These are phyloP conservation scores for Eupithecia inturbata DNA, from an alignment of 2,888 invertebrate genomes.

Conservation along the genomic window DNA sequence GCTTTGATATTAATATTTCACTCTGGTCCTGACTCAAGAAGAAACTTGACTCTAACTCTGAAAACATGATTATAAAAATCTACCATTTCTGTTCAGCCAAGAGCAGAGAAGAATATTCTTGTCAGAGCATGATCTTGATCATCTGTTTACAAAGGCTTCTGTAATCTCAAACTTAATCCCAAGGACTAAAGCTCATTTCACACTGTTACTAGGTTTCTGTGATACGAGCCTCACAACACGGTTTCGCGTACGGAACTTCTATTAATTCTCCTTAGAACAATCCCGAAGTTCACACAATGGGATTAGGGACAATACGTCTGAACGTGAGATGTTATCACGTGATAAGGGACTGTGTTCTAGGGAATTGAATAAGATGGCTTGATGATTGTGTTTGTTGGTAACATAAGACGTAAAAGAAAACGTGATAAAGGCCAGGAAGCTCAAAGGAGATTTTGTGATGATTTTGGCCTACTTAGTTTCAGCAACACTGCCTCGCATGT, in stretches of 20 bases:
- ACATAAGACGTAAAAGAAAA: slow-evolving; percentile 11
- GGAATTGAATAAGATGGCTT: slow-evolving; percentile 42
- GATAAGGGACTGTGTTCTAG: slow-evolving; percentile 51
- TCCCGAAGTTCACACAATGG: slow-evolving; percentile 75
- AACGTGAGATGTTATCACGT: slow-evolving; percentile 74
- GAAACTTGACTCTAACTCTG: neutral
- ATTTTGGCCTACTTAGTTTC: neutral
- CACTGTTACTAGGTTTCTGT: slow-evolving; percentile 8
- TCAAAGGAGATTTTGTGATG: neutral
- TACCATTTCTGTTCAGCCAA: neutral
- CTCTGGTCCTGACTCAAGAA: neutral
- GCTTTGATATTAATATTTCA: neutral
- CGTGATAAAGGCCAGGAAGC: neutral
- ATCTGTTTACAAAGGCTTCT: neutral
- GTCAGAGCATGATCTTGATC: neutral
- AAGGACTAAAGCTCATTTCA: slow-evolving; percentile 13
- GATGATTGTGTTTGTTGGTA: slow-evolving; percentile 21
- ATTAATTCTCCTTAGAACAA: slow-evolving; percentile 82
- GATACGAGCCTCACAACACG: slow-evolving; percentile 65
- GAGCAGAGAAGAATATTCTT: no score
- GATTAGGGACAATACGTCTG: slow-evolving; percentile 77
- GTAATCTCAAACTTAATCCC: slow-evolving; percentile 9
- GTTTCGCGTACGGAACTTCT: slow-evolving; percentile 73
- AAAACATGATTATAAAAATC: neutral
- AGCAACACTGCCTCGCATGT: neutral